Percentiles rank a stretch among this genome's conserved stretches.
These are phyloP conservation scores for Sardinella longiceps DNA, from an alignment of 2,797 vertebrate species.

Conservation along the genomic window DNA sequence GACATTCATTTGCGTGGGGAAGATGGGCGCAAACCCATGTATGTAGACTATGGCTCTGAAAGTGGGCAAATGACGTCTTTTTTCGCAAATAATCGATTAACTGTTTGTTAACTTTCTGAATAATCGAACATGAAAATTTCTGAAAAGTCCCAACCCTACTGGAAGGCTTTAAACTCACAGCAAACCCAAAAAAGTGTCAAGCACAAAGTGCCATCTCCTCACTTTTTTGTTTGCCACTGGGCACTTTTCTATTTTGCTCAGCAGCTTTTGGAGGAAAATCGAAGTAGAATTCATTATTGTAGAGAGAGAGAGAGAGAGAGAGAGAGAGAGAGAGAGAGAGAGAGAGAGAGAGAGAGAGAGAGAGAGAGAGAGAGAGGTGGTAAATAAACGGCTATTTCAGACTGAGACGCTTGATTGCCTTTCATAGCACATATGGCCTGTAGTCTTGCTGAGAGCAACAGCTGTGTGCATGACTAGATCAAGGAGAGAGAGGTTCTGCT, in stretches of 20 bases:
- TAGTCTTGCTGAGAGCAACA: background rate
- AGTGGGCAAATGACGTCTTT: too few relatives aligned
- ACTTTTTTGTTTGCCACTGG: background rate
- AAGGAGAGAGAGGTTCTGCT: slow-evolving; percentile 39
- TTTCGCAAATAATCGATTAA: too few relatives aligned
- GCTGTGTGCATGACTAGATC: background rate
- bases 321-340: background rate
- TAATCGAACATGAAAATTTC: too few relatives aligned
- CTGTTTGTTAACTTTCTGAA: too few relatives aligned
- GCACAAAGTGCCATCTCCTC: slow-evolving; percentile 12
- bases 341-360: background rate
- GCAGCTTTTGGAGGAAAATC: background rate
- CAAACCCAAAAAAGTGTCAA: slow-evolving; percentile 11
- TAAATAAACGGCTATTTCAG: background rate
- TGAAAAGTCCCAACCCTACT: too few relatives aligned
- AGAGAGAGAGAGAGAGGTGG: background rate
- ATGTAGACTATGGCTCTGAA: too few relatives aligned
- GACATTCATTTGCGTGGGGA: too few relatives aligned
- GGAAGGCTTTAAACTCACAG: background rate
- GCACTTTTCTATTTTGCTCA: slow-evolving; percentile 14
- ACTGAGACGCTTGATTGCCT: background rate
- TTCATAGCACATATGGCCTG: background rate
- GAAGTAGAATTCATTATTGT: slow-evolving; percentile 10
- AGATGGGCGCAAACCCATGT: too few relatives aligned
- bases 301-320: background rate